Conservation (phyloP, 1,140 invertebrate genomes). For the Piezodorus guildinii region DNA sequence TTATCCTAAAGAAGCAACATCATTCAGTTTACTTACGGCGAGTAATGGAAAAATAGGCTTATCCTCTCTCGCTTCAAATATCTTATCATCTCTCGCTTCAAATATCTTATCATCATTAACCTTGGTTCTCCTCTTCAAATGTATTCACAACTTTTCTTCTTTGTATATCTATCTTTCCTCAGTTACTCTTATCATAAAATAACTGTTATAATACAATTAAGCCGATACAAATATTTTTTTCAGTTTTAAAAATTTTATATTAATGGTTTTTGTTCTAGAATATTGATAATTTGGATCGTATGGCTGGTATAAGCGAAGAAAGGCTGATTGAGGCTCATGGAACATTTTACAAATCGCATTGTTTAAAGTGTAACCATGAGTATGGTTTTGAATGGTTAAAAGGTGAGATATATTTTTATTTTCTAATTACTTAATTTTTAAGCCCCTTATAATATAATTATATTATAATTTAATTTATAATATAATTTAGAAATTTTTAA, state of each 20-base stretch:
- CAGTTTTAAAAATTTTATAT: not conserved
- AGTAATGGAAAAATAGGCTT: too few species aligned
- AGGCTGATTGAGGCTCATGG: slow-evolving; percentile 90
- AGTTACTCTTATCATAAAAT: too few species aligned
- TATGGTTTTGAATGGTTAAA: slow-evolving; percentile 73
- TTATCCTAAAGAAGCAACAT: too few species aligned
- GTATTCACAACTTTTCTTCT: not conserved
- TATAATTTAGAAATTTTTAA: too few species aligned
- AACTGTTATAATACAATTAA: not conserved
- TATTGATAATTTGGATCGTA: slow-evolving; percentile 83
- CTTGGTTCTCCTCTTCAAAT: not conserved
- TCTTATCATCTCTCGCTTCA: not conserved
- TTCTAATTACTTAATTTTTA: not conserved
- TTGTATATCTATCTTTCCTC: not conserved
- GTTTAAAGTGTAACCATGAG: slow-evolving; percentile 58
- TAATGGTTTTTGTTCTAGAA: slow-evolving; percentile 40
- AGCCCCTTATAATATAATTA: too few species aligned
- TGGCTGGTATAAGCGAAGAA: slow-evolving; percentile 63
- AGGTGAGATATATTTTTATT: not conserved
- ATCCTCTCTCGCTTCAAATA: too few species aligned
- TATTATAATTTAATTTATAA: too few species aligned
- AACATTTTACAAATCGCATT: slow-evolving; percentile 80
- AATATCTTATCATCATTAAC: not conserved
- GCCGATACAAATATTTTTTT: not conserved
- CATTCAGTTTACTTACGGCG: too few species aligned